Conservation (phyloP, 1,140 invertebrate genomes). For the Bursaphelenchus mucronatus region DNA sequence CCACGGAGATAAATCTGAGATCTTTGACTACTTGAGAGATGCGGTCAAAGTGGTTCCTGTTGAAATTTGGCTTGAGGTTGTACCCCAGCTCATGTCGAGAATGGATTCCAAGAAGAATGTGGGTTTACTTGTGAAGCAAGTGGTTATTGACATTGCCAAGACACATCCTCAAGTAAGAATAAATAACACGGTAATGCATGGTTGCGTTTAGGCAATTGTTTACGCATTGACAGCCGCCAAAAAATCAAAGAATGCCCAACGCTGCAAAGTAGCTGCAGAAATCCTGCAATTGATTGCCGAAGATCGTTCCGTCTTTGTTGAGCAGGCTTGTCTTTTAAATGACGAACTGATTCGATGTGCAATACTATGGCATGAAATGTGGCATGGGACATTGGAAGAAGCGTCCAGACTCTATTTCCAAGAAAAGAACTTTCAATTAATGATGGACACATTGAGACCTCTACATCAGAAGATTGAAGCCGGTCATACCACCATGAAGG, state of each 20-base stretch:
- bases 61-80: conserved; percentile 98
- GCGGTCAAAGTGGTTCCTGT: conserved; percentile 88
- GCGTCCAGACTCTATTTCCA: conserved; percentile 69
- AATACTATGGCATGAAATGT: conserved; percentile 94
- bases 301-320: conserved; percentile 81
- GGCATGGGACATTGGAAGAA: conserved; percentile 97
- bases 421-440: conserved; percentile 76
- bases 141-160: conserved; percentile 86
- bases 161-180: conserved; percentile 67
- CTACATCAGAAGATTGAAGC: conserved; percentile 86
- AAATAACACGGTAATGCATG: not conserved
- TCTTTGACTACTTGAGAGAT: conserved; percentile 85
- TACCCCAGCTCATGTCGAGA: conserved; percentile 93
- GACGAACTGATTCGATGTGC: conserved; percentile 96
- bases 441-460: conserved; percentile 91
- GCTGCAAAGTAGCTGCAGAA: conserved; percentile 85
- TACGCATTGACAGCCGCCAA: conserved; percentile 95
- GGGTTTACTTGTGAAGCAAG: conserved; percentile 80
- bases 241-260: conserved; percentile 78
- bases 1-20: conserved; percentile 84
- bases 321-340: conserved; percentile 73
- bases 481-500: conserved; percentile 86
- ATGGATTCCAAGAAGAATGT: conserved; percentile 89
- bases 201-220: conserved; percentile 74
- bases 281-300: conserved; percentile 92